phyloP scores from a whole-genome alignment of 2,888 invertebrate species.

The Oscheius sp. region DNA sequence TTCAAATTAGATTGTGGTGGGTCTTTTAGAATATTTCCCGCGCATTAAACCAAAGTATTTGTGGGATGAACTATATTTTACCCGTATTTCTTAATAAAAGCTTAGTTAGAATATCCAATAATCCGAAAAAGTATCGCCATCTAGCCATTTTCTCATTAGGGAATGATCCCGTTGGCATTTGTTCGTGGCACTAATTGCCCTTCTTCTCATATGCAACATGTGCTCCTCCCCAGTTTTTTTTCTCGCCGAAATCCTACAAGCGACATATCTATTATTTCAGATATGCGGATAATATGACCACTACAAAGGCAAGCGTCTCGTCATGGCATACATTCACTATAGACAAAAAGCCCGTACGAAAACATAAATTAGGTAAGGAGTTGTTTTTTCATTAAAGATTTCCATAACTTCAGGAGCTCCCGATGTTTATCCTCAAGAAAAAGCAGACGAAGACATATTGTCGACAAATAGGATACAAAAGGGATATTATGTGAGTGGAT shows the following conservation, averaged over 20 bases:
- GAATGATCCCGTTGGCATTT: too few relatives aligned
- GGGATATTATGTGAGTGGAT: constrained; percentile 51
- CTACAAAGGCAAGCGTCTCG: constrained; percentile 16
- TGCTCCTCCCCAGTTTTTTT: neutral
- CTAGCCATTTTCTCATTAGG: neutral
- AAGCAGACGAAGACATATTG: constrained; percentile 66
- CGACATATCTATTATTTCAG: neutral
- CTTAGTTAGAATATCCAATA: too few relatives aligned
- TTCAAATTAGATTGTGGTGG: too few relatives aligned
- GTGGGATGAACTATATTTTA: too few relatives aligned
- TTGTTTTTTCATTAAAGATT: too few relatives aligned
- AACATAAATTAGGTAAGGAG: neutral
- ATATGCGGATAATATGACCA: neutral
- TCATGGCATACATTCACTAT: constrained; percentile 9
- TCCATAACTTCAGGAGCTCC: constrained; percentile 40
- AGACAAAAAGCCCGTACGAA: constrained; percentile 8
- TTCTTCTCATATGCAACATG: neutral
- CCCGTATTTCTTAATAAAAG: too few relatives aligned
- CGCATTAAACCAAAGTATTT: too few relatives aligned
- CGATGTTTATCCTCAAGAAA: constrained; percentile 67
- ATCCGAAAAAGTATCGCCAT: neutral
- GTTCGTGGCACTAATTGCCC: neutral
- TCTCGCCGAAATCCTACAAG: neutral
- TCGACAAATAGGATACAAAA: constrained; percentile 53
- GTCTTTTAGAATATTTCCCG: too few relatives aligned